Evolutionary conservation across 1,140 invertebrate species (phyloP).

Genomic region (Drosophila mayri): DNA sequence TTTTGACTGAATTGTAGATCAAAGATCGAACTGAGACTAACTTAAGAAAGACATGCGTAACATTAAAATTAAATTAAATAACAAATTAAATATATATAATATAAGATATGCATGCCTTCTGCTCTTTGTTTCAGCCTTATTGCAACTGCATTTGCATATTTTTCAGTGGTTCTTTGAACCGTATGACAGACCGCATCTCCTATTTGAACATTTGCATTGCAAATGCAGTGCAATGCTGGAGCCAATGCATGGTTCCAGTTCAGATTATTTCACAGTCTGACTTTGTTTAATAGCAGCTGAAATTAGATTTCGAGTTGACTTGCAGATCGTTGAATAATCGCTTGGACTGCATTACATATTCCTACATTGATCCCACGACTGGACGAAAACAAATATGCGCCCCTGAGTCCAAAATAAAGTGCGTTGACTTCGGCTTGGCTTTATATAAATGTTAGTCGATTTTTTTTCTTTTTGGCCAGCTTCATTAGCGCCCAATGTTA

Average conservation of each 20-base stretch:
- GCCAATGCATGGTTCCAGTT: constrained; percentile 29
- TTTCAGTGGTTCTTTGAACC: constrained; percentile 1
- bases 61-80: neutral
- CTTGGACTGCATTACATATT: constrained; percentile 6
- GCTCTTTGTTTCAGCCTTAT: neutral
- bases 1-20: neutral
- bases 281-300: constrained; percentile 1
- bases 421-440: constrained; percentile 14
- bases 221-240: constrained; percentile 23
- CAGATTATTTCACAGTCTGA: constrained; percentile 10
- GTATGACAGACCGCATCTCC: neutral
- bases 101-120: no score
- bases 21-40: neutral
- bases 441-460: constrained; percentile 29
- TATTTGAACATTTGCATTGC: constrained; percentile 28
- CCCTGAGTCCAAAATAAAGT: constrained; percentile 7
- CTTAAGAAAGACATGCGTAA: neutral
- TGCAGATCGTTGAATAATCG: constrained; percentile 21
- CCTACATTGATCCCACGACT: constrained; percentile 1
- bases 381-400: neutral
- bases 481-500: constrained; percentile 62
- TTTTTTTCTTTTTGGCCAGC: constrained; percentile 21
- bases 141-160: neutral
- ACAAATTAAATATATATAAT: no score
- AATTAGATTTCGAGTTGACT: constrained; percentile 36